These are phyloP conservation scores for Lepetodrilus schrolli DNA, from an alignment of 2,888 invertebrate genomes.

Conservation along the genomic window DNA sequence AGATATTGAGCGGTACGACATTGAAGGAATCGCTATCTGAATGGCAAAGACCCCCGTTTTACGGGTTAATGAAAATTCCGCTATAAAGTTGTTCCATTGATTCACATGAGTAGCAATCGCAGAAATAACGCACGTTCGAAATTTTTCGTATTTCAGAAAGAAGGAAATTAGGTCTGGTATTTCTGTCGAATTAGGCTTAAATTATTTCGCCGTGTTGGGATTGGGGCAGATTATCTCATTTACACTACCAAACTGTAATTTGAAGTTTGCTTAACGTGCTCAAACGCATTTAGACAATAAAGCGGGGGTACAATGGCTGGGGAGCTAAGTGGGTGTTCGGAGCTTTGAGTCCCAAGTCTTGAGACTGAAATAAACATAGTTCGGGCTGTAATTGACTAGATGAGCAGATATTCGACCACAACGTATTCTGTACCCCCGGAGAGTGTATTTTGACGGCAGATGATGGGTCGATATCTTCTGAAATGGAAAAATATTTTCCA, in stretches of 20 bases:
- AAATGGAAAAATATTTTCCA: slow-evolving; percentile 27
- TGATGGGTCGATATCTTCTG: slow-evolving; percentile 19
- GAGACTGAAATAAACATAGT: slow-evolving; percentile 18
- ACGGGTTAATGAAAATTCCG: slow-evolving; percentile 36
- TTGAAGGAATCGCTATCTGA: not conserved
- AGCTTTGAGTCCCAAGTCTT: slow-evolving; percentile 11
- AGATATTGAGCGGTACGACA: slow-evolving; percentile 1
- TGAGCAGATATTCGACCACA: not conserved
- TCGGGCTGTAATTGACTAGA: slow-evolving; percentile 16
- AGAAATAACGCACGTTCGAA: slow-evolving; percentile 38
- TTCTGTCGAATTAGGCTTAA: slow-evolving; percentile 41
- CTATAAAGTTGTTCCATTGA: slow-evolving; percentile 31
- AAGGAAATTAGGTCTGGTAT: slow-evolving; percentile 42
- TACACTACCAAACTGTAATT: slow-evolving; percentile 38
- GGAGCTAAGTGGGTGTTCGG: slow-evolving; percentile 5
- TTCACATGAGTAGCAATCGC: slow-evolving; percentile 34
- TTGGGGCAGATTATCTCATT: slow-evolving; percentile 37
- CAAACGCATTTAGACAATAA: slow-evolving; percentile 28
- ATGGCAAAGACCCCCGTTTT: not conserved
- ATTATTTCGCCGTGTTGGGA: slow-evolving; percentile 39
- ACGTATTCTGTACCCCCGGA: slow-evolving; percentile 5
- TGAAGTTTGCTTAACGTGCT: slow-evolving; percentile 40
- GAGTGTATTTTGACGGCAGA: slow-evolving; percentile 20
- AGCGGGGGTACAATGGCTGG: not conserved
- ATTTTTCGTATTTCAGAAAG: slow-evolving; percentile 27